A percentile compares a stretch with the other conserved stretches of the same genome.
These are phyloP conservation scores for Malurus alboscapulatus DNA, from an alignment of 2,113 vertebrate species.

Conservation along the genomic window DNA sequence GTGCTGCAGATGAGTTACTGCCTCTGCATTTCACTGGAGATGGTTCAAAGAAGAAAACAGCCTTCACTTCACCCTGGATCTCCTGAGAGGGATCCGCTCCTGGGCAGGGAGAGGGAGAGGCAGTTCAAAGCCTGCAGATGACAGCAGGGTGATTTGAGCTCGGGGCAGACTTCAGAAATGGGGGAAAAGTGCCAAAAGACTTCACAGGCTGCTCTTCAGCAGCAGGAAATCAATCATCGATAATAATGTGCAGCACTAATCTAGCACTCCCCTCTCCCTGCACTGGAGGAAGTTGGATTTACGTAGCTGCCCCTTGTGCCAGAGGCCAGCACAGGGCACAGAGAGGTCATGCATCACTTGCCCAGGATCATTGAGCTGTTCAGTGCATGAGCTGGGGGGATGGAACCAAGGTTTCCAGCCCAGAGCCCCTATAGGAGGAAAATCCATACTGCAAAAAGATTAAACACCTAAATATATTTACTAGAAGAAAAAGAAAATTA, in stretches of 20 bases:
- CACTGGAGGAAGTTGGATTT: not conserved
- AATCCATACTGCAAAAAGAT: not conserved
- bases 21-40: not conserved
- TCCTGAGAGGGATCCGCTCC: not conserved
- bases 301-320: not conserved
- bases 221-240: conserved; percentile 9
- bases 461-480: not conserved
- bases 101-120: not conserved
- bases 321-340: not conserved
- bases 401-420: not conserved
- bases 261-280: not conserved
- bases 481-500: not conserved
- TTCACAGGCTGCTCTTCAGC: not conserved
- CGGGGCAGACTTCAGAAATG: not conserved
- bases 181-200: not conserved
- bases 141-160: not conserved
- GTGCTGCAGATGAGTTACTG: not conserved
- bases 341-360: not conserved
- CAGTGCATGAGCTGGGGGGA: not conserved
- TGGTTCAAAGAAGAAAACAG: not conserved
- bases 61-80: not conserved
- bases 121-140: not conserved
- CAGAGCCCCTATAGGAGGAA: not conserved
- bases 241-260: not conserved
- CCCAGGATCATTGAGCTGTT: not conserved